phyloP scores from a whole-genome alignment of 1,140 invertebrate species.

The Brachionus rotundiformis region DNA sequence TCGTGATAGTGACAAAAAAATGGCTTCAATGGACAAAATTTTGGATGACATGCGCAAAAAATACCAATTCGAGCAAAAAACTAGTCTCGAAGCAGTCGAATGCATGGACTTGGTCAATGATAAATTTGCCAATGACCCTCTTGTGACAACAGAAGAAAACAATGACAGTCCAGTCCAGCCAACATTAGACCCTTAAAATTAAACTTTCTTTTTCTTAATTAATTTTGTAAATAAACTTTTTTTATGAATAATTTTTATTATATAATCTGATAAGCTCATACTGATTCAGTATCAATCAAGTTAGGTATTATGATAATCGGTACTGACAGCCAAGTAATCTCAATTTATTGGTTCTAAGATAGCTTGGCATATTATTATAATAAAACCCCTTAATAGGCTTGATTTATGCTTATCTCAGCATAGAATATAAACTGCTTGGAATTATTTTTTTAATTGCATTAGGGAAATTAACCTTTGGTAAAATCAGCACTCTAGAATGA shows the following conservation, averaged over 20 bases:
- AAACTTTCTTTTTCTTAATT: not conserved
- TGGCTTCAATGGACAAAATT: slow-evolving; percentile 41
- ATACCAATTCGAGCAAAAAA: slow-evolving; percentile 21
- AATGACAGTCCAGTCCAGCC: not conserved
- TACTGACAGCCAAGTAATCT: not conserved
- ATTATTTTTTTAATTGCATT: not conserved
- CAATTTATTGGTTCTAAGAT: not conserved
- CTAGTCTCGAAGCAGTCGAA: not conserved
- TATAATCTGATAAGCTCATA: not conserved
- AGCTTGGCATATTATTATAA: slow-evolving; percentile 6
- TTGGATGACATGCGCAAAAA: slow-evolving; percentile 39
- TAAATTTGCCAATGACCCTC: not conserved
- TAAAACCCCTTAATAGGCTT: not conserved
- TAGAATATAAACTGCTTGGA: not conserved
- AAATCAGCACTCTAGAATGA: slow-evolving; percentile 5
- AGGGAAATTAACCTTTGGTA: not conserved
- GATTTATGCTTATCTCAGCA: not conserved
- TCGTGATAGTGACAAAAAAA: not conserved
- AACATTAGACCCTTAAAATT: not conserved
- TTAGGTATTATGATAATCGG: not conserved
- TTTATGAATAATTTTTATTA: not conserved
- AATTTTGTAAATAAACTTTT: not conserved
- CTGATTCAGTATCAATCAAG: not conserved
- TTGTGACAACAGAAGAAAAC: not conserved
- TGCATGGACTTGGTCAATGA: not conserved